Base-by-base conservation (phyloP, 2,888 invertebrate genomes). In the Xylophagus ater region DNA sequence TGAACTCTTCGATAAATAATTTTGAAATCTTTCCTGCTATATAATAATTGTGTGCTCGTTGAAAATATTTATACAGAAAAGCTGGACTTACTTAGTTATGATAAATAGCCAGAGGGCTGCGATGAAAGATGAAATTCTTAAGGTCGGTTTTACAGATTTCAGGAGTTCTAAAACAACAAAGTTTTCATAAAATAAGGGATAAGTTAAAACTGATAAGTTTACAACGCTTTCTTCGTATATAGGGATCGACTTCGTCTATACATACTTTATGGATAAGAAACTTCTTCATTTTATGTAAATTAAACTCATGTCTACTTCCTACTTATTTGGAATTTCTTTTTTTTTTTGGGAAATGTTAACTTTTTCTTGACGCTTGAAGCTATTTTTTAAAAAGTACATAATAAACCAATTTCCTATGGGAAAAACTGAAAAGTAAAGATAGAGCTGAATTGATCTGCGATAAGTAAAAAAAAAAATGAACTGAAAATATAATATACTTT, bases 271-370 rank as follows among this genome's bases (percentile, higher is more conserved):
- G 38, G 41, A 44, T 41, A 44, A 39, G 41, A 41, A 44, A 41
- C 29, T 41, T 41, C 41, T 32, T 19, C 38, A 44, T 44, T 44
- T 44, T 41, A 44, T 44, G 41, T 38, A 44, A 44, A 44, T 44
- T 44, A 44, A 44, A 41, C 39, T 41, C 39, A 36, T 39, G 41
- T 39, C 41, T 44, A 28, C 35, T 38, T 41, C 13, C 28, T 7
- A 13, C 7, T n/a, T 12, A 7, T 10, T 7, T n/a, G 28, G 33
- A 25, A 10, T 23, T 34, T 9, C 10, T 18, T 12, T 24, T 15
- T 21, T 13, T 18, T 17, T 34, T 14, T 26, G 9, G 12, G 25
- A 28, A 18, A 21, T 12, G 8, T 8, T 14, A 18, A 24, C 4
- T 23, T 13, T 9, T 20, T 31, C 12, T 32, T 20, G 14, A 13